Conservation (phyloP, 1,140 invertebrate species). For the Homalodisca vitripennis region DNA sequence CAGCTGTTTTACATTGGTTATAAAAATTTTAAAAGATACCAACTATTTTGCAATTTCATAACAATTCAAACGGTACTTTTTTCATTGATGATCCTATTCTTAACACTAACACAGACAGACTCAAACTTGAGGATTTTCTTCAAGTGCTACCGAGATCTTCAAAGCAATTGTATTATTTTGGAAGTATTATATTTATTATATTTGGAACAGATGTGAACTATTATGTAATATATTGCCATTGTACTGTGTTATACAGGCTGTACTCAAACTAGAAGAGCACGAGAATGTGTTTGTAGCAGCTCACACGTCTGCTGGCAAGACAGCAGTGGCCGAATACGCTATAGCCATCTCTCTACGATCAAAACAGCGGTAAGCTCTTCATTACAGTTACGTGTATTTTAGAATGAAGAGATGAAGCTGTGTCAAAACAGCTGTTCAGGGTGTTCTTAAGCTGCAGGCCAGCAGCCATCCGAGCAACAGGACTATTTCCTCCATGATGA, state of each 20-base stretch:
- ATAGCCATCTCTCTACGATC: conserved; percentile 81
- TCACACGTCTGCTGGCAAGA: conserved; percentile 99
- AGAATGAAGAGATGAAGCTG: too few relatives aligned
- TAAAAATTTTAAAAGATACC: too few relatives aligned
- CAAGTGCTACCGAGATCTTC: background rate
- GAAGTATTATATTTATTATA: background rate
- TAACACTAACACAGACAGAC: too few relatives aligned
- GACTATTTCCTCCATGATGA: conserved; percentile 82
- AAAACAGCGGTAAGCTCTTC: conserved; percentile 23
- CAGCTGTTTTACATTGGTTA: too few relatives aligned
- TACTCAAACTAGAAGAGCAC: conserved; percentile 89
- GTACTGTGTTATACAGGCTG: conserved; percentile 62
- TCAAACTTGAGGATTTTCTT: background rate
- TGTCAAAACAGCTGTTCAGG: conserved; percentile 49
- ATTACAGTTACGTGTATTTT: background rate
- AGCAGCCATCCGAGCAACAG: conserved; percentile 95
- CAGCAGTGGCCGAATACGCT: conserved; percentile 98
- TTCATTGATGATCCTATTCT: too few relatives aligned
- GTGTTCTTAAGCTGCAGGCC: conserved; percentile 99
- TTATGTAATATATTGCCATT: background rate
- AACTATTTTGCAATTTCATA: too few relatives aligned
- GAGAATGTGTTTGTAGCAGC: conserved; percentile 98
- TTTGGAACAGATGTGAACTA: background rate
- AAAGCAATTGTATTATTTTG: background rate
- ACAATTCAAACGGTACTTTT: too few relatives aligned